phyloP scores from a whole-genome alignment of 2,113 vertebrate species.

The Lipotes vexillifer region DNA sequence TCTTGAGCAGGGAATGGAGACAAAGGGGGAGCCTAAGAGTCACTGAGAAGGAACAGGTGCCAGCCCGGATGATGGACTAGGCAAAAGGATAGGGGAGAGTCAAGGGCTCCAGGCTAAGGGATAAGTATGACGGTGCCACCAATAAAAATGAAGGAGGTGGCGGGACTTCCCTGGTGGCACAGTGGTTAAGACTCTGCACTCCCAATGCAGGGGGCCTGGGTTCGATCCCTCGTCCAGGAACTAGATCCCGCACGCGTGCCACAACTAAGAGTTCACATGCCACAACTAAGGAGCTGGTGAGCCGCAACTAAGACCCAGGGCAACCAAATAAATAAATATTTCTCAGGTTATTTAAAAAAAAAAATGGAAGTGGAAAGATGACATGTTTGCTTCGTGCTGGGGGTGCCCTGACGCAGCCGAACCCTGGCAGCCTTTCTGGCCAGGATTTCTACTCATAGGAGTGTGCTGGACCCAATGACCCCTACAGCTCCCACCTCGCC shows the following conservation, averaged over 20 bases:
- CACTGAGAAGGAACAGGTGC: background rate
- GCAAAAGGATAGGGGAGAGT: background rate
- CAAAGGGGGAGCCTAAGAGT: background rate
- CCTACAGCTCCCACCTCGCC: background rate
- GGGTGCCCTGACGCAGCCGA: background rate
- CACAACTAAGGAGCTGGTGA: too few species aligned
- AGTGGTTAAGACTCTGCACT: too few species aligned
- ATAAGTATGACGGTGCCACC: background rate
- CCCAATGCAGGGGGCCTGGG: too few species aligned
- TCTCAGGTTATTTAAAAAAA: too few species aligned
- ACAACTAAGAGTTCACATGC: fast-evolving
- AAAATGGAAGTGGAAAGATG: background rate
- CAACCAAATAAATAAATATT: too few species aligned
- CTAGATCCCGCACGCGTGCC: too few species aligned
- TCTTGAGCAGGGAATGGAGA: background rate
- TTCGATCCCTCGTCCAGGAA: too few species aligned
- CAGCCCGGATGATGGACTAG: background rate
- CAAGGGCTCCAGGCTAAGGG: background rate
- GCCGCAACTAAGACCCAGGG: too few species aligned
- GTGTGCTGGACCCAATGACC: background rate
- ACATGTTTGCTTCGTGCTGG: background rate
- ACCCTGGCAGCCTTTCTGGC: background rate
- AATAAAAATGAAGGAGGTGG: background rate
- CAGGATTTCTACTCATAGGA: background rate
- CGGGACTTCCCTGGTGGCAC: too few species aligned